Percentiles rank a stretch among this genome's conserved stretches.
These are phyloP conservation scores for Elmis aenea DNA, from an alignment of 2,888 invertebrate species.

Conservation along the genomic window DNA sequence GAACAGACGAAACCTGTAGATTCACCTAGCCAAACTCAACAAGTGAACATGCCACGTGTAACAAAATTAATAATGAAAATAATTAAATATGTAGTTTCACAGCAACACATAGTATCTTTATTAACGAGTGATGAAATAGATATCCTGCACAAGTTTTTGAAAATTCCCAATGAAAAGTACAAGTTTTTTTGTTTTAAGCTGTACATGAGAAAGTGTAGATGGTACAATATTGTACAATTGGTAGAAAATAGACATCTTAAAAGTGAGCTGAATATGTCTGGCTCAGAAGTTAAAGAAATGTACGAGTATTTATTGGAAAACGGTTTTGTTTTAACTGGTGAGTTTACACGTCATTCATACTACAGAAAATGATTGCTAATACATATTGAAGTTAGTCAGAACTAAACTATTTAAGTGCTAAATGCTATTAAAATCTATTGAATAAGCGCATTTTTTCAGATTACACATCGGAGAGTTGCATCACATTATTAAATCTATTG, in stretches of 20 bases:
- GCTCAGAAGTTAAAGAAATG: slow-evolving; percentile 24
- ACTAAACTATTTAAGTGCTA: too few relatives aligned
- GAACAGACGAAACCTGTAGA: too few relatives aligned
- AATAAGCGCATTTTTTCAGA: slow-evolving; percentile 15
- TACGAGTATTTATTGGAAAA: slow-evolving; percentile 23
- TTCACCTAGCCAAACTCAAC: too few relatives aligned
- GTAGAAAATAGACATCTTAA: too few relatives aligned
- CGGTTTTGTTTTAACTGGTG: slow-evolving; percentile 29
- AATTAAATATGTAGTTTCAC: slow-evolving; percentile 19
- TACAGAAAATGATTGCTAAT: slow-evolving; percentile 2
- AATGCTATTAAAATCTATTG: too few relatives aligned
- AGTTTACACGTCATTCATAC: slow-evolving; percentile 1
- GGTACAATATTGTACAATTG: slow-evolving; percentile 25
- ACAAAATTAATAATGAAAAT: too few relatives aligned
- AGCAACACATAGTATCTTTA: slow-evolving; percentile 11
- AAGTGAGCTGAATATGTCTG: slow-evolving; percentile 20
- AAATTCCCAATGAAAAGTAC: slow-evolving; percentile 7
- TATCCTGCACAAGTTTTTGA: slow-evolving; percentile 11
- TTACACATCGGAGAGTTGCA: slow-evolving; percentile 21
- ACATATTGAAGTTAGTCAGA: too few relatives aligned
- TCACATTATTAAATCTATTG: slow-evolving; percentile 19
- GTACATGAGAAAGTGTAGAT: slow-evolving; percentile 21
- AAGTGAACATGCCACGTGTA: too few relatives aligned
- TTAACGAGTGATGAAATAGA: slow-evolving; percentile 11
- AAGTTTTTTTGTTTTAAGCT: slow-evolving; percentile 13